phyloP scores from a whole-genome alignment of 2,797 vertebrate genomes.

The Schizopygopsis malacanthus region DNA sequence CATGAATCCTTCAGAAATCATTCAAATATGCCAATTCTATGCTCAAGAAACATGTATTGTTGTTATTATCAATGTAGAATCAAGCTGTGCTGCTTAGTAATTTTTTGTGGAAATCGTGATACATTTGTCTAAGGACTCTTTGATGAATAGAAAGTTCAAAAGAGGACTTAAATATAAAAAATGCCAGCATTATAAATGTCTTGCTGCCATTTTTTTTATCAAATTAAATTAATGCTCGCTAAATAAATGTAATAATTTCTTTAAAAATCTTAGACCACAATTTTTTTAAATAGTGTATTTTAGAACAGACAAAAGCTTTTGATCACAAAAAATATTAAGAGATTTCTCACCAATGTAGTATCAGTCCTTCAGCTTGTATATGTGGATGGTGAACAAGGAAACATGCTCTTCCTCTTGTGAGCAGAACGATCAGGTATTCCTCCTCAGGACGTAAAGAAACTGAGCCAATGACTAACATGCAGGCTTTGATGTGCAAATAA shows the following conservation, averaged over 20 bases:
- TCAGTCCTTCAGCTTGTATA: background rate
- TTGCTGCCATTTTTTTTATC: background rate
- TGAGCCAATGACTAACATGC: slow-evolving; percentile 13
- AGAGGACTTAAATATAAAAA: background rate
- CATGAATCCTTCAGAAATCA: background rate
- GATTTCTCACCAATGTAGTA: slow-evolving; percentile 26
- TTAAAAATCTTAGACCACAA: background rate
- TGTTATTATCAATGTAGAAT: background rate
- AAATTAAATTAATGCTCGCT: background rate
- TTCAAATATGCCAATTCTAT: background rate
- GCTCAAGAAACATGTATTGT: background rate
- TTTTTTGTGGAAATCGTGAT: background rate
- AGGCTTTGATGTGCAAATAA: slow-evolving; percentile 47
- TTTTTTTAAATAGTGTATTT: background rate
- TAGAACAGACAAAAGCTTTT: background rate
- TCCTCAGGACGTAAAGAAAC: slow-evolving; percentile 19
- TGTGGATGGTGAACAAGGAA: background rate
- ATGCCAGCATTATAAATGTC: background rate
- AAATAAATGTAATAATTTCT: background rate
- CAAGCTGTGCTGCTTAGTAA: background rate
- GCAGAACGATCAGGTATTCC: background rate
- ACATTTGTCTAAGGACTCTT: background rate
- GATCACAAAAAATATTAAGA: background rate
- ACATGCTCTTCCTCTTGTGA: background rate
- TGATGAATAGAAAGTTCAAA: background rate